A percentile compares a stretch with the other conserved stretches of the same genome.
Conservation (phyloP, 1,140 invertebrate species). For the Listronotus bonariensis region DNA sequence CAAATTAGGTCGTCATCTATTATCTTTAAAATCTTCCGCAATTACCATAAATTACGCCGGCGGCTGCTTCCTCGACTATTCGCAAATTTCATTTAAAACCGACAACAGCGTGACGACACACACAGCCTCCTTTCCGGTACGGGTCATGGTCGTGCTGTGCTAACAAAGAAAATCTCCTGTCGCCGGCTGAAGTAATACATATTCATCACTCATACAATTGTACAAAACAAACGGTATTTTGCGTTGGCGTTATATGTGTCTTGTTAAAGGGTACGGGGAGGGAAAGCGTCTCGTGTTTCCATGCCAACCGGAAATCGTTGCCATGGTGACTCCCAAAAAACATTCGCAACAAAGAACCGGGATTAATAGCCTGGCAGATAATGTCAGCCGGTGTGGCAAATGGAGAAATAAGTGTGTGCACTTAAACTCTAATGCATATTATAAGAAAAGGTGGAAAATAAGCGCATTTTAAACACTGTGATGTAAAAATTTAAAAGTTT, state of each 20-base stretch:
- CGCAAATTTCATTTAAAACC: constrained; percentile 12
- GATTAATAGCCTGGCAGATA: constrained; percentile 55
- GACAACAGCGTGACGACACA: constrained; percentile 5
- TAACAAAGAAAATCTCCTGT: constrained; percentile 44
- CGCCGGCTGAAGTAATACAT: constrained; percentile 41
- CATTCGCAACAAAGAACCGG: constrained; percentile 53
- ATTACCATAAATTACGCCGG: constrained; percentile 10
- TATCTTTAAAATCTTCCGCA: constrained; percentile 13
- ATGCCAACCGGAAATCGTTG: constrained; percentile 51
- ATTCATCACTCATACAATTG: constrained; percentile 50
- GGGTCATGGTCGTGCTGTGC: constrained; percentile 36
- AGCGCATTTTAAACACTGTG: too few species aligned
- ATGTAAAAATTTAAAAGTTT: too few species aligned
- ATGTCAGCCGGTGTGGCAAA: constrained; percentile 52
- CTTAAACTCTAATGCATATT: constrained; percentile 15
- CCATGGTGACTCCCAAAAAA: constrained; percentile 52
- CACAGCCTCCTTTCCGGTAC: constrained; percentile 11
- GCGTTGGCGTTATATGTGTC: constrained; percentile 43
- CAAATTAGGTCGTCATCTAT: constrained; percentile 16
- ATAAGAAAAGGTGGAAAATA: too few species aligned
- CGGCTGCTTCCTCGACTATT: constrained; percentile 11
- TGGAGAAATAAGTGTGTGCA: constrained; percentile 50
- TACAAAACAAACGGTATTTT: constrained; percentile 48
- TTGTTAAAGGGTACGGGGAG: constrained; percentile 25
- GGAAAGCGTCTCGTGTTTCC: constrained; percentile 41